Conservation (phyloP, 1,140 invertebrate genomes). For the Drosophila murphyi region DNA sequence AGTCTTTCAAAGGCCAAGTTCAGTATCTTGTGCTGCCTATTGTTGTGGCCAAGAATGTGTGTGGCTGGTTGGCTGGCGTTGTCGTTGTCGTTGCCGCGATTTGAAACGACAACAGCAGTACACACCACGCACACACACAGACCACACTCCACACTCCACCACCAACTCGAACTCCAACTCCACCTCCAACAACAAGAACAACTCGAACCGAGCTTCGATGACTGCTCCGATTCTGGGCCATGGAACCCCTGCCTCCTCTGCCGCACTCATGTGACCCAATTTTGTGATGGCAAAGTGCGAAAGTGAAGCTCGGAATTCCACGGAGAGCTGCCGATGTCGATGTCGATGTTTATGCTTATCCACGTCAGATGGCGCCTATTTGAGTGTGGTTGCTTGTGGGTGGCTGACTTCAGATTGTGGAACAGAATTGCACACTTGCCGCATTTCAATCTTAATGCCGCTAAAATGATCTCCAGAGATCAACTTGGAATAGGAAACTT, state of each 20-base stretch:
- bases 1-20: conserved; percentile 75
- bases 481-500: no score
- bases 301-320: conserved; percentile 49
- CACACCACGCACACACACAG: no score
- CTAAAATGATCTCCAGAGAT: neutral
- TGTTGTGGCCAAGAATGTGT: conserved; percentile 55
- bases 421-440: no score
- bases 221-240: conserved; percentile 47
- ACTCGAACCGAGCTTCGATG: conserved; percentile 4
- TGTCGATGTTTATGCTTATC: neutral
- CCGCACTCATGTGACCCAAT: conserved; percentile 62
- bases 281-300: conserved; percentile 50
- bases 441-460: no score
- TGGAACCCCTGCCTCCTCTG: conserved; percentile 7
- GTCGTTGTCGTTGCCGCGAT: conserved; percentile 42
- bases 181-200: conserved; percentile 15
- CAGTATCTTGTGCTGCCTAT: conserved; percentile 74
- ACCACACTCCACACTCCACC: conserved; percentile 2
- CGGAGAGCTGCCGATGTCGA: conserved; percentile 4
- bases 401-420: neutral
- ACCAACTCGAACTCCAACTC: neutral
- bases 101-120: conserved; percentile 37
- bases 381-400: neutral
- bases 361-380: neutral
- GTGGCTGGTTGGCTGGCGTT: conserved; percentile 13